These are phyloP conservation scores for Deroptyus accipitrinus DNA, from an alignment of 2,113 vertebrate species.

Conservation along the genomic window DNA sequence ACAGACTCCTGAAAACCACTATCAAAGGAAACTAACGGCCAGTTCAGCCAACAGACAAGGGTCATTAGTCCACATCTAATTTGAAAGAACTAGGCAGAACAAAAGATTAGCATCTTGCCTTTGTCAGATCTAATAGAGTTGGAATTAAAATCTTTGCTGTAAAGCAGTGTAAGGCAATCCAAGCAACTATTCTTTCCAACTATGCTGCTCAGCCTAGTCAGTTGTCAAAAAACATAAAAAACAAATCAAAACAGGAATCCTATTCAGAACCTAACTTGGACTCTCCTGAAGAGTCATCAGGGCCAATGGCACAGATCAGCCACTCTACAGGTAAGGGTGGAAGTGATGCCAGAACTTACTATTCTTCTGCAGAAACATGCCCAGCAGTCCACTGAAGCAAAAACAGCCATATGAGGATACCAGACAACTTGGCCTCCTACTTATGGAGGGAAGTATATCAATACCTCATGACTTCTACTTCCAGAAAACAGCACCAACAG, in stretches of 20 bases:
- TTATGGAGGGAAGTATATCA: not conserved
- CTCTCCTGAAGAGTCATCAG: not conserved
- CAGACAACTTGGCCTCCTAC: not conserved
- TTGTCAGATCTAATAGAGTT: not conserved
- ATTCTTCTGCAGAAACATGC: not conserved
- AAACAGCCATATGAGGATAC: not conserved
- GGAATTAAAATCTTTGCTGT: not conserved
- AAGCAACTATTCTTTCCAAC: not conserved
- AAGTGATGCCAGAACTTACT: not conserved
- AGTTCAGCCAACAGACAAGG: not conserved
- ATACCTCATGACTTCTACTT: not conserved
- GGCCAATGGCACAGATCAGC: fast-evolving
- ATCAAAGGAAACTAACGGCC: not conserved
- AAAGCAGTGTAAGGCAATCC: not conserved
- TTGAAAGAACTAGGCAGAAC: not conserved
- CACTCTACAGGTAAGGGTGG: not conserved
- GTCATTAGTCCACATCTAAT: not conserved
- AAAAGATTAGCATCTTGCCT: not conserved
- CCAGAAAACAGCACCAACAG: not conserved
- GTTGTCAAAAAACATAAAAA: not conserved
- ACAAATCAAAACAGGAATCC: not conserved
- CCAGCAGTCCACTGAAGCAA: not conserved
- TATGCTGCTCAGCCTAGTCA: not conserved
- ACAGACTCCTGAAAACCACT: not conserved
- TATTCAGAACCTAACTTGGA: not conserved